Conservation (phyloP, 2,797 vertebrate species). For the Sebastes matsubarae region DNA sequence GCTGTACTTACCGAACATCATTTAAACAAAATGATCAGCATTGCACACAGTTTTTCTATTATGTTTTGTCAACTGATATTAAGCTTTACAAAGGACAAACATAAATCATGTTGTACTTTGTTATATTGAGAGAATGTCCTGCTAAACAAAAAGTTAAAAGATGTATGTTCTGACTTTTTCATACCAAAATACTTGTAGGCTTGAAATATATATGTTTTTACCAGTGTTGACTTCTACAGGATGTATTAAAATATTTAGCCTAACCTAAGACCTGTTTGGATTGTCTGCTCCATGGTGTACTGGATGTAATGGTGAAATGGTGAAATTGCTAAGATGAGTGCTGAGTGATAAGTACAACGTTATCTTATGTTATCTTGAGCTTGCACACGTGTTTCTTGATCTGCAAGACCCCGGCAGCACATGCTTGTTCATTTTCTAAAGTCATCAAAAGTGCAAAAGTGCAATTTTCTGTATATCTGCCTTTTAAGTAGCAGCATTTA, state of each 20-base stretch:
- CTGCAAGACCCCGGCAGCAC: neutral
- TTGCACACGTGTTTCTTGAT: neutral
- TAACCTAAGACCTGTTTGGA: neutral
- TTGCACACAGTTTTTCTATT: neutral
- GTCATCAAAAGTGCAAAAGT: constrained; percentile 4
- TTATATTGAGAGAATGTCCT: neutral
- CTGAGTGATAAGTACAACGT: neutral
- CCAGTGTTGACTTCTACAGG: neutral
- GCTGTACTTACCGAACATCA: neutral
- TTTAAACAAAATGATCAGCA: neutral
- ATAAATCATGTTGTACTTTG: neutral
- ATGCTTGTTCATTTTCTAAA: neutral
- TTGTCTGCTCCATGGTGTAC: neutral
- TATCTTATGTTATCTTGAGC: neutral
- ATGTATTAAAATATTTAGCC: neutral
- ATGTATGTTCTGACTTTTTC: neutral
- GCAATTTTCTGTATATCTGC: neutral
- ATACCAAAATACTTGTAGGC: neutral
- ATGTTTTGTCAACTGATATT: neutral
- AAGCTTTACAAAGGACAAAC: neutral
- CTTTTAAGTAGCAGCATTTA: neutral
- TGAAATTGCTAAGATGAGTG: too few relatives aligned
- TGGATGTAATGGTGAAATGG: neutral
- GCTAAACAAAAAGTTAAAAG: neutral
- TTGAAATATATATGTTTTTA: neutral